These are phyloP conservation scores for Ctenosaura bakeri DNA, from an alignment of 2,797 vertebrate genomes.

Conservation along the genomic window DNA sequence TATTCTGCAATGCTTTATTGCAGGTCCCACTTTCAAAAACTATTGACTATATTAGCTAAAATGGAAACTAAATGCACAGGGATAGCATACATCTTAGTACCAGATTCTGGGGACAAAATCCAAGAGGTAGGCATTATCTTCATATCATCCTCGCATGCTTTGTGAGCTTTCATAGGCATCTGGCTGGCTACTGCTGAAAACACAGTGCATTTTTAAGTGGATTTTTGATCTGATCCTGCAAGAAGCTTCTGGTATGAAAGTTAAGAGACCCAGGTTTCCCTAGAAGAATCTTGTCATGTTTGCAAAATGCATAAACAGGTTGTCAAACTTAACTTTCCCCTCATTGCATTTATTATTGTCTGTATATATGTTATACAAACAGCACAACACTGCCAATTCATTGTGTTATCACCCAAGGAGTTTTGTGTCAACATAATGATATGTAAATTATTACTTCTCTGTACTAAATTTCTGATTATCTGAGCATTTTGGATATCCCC, in stretches of 20 bases:
- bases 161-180: neutral
- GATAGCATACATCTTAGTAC: neutral
- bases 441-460: constrained; percentile 48
- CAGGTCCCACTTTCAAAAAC: neutral
- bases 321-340: neutral
- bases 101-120: neutral
- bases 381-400: constrained; percentile 28
- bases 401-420: constrained; percentile 45
- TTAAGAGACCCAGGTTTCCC: neutral
- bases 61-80: neutral
- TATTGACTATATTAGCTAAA: neutral
- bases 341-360: constrained; percentile 13
- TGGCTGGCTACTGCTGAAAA: neutral
- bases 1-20: neutral
- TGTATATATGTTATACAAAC: constrained; percentile 22
- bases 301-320: constrained; percentile 28
- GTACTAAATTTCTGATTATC: constrained; percentile 52
- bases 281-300: neutral
- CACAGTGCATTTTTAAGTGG: neutral
- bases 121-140: neutral
- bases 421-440: constrained; percentile 45
- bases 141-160: neutral
- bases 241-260: neutral
- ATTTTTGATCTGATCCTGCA: constrained; percentile 1
- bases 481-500: constrained; percentile 50